Percentiles rank a stretch among this genome's conserved stretches.
Conservation (phyloP, 2,888 invertebrate genomes). For the Eristalinus aeneus region DNA sequence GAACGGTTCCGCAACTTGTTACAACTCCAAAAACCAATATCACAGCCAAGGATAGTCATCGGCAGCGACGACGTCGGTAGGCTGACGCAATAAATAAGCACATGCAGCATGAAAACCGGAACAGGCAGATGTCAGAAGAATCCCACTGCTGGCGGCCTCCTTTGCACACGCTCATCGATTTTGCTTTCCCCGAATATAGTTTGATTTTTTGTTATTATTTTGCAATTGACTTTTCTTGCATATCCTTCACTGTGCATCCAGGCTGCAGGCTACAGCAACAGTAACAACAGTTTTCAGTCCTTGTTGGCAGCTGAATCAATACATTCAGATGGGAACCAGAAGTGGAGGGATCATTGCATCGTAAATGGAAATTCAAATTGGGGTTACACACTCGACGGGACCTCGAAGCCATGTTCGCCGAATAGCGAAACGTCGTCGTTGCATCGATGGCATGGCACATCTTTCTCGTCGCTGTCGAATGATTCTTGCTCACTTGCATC, state of each 20-base stretch:
- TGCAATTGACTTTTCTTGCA: slow-evolving; percentile 22
- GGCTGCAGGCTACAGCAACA: background rate
- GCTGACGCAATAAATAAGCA: slow-evolving; percentile 7
- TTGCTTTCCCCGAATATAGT: background rate
- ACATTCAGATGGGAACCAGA: slow-evolving; percentile 43
- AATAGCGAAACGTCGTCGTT: slow-evolving; percentile 36
- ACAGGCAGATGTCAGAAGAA: slow-evolving; percentile 8
- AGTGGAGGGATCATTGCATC: slow-evolving; percentile 62
- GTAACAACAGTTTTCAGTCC: background rate
- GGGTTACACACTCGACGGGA: slow-evolving; percentile 63
- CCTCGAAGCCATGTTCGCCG: slow-evolving; percentile 45
- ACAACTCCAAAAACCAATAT: slow-evolving; percentile 2
- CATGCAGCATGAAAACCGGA: background rate
- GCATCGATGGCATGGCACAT: slow-evolving; percentile 10
- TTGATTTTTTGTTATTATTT: slow-evolving; percentile 20
- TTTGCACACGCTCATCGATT: background rate
- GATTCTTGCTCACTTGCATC: slow-evolving; percentile 62
- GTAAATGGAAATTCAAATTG: slow-evolving; percentile 66
- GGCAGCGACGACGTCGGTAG: background rate
- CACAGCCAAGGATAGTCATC: background rate
- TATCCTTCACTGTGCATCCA: background rate
- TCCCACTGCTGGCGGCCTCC: background rate
- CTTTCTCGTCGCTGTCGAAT: slow-evolving; percentile 5
- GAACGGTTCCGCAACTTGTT: background rate
- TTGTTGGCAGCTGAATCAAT: slow-evolving; percentile 17